Evolutionary conservation across 2,113 vertebrate species (phyloP).

Genomic region (Emydocephalus ijimae): DNA sequence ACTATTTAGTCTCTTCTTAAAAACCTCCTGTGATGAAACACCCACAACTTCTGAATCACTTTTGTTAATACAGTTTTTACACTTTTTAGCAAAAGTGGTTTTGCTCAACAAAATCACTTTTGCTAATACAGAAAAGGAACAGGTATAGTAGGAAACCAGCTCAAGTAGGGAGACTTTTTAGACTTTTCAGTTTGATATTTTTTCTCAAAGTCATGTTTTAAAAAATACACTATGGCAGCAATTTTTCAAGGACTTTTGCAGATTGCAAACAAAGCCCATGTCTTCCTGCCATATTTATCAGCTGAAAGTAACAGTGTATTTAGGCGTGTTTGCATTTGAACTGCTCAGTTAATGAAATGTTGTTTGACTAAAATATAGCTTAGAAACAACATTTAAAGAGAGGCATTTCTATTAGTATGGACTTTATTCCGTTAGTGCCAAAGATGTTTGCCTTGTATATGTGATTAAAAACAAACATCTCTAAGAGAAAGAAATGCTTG

Average conservation of each 20-base stretch:
- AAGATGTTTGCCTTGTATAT: constrained; percentile 49
- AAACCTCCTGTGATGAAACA: no score
- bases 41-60: no score
- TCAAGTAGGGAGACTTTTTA: background rate
- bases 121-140: background rate
- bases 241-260: background rate
- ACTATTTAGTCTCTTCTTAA: no score
- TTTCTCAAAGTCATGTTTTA: background rate
- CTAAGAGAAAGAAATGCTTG: constrained; percentile 48
- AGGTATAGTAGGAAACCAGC: background rate
- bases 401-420: constrained; percentile 39
- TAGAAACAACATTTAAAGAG: constrained; percentile 53
- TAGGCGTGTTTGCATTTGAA: background rate
- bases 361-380: constrained; percentile 54
- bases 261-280: background rate
- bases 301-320: background rate
- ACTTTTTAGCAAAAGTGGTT: no score
- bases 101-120: background rate
- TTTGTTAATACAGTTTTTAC: no score
- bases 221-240: background rate
- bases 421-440: constrained; percentile 50
- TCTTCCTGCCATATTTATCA: background rate
- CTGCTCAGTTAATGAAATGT: background rate
- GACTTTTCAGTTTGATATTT: background rate
- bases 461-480: constrained; percentile 37